Conservation (phyloP, 1,140 invertebrate genomes). For the Apis cerana region DNA sequence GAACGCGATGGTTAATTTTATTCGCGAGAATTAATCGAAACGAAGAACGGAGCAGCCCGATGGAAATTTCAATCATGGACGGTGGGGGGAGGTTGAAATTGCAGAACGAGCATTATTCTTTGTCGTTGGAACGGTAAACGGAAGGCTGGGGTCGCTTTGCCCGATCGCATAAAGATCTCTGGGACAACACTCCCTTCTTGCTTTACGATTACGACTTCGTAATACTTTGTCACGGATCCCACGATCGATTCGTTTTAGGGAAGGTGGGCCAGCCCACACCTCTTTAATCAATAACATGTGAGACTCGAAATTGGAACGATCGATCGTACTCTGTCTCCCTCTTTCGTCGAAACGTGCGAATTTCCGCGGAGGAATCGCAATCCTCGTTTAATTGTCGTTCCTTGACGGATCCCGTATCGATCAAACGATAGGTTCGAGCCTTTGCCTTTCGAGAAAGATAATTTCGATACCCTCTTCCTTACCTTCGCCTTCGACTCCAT, state of each 20-base stretch:
- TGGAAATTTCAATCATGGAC: slow-evolving; percentile 43
- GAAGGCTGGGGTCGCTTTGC: slow-evolving; percentile 29
- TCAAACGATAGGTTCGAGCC: neutral
- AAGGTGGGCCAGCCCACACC: neutral
- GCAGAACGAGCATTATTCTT: slow-evolving; percentile 43
- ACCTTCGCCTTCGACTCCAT: slow-evolving; percentile 41
- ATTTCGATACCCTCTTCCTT: neutral
- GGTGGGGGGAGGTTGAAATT: slow-evolving; percentile 24
- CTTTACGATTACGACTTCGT: slow-evolving; percentile 57
- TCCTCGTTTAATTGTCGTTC: slow-evolving; percentile 3
- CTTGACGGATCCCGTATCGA: neutral
- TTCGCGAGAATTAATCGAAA: slow-evolving; percentile 36
- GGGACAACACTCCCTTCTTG: slow-evolving; percentile 44
- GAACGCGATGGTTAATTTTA: slow-evolving; percentile 20
- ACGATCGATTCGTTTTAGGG: slow-evolving; percentile 56
- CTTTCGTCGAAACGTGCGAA: neutral
- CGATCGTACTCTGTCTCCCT: neutral
- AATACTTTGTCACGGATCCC: slow-evolving; percentile 52
- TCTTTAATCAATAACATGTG: slow-evolving; percentile 33
- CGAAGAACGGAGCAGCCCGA: neutral
- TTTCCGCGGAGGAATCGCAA: neutral
- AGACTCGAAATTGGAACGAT: slow-evolving; percentile 57
- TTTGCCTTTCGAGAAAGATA: neutral
- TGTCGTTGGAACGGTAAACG: slow-evolving; percentile 13
- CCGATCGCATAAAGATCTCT: slow-evolving; percentile 53